phyloP scores from a whole-genome alignment of 1,140 invertebrate species.

The Leucophenga varia region DNA sequence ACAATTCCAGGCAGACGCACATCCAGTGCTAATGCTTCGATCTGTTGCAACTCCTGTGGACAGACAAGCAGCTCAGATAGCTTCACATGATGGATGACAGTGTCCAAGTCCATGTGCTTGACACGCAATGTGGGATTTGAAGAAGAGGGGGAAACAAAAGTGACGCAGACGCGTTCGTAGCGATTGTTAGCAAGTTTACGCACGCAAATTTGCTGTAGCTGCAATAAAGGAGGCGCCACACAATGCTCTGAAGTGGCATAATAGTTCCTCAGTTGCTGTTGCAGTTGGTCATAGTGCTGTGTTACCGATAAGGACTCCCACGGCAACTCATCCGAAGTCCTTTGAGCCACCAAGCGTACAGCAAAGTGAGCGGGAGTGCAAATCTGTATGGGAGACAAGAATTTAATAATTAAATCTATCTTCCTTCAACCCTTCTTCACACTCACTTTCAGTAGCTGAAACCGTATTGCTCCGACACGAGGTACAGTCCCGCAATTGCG shows the following conservation, averaged over 20 bases:
- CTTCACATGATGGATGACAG: constrained; percentile 13
- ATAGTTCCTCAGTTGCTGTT: constrained; percentile 4
- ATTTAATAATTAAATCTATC: constrained; percentile 3
- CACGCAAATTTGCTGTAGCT: constrained; percentile 10
- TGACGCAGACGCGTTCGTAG: constrained; percentile 11
- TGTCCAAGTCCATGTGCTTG: constrained; percentile 10
- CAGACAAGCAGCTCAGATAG: constrained; percentile 5
- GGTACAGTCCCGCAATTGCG: constrained; percentile 16
- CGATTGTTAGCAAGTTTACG: neutral
- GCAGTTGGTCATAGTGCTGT: constrained; percentile 4
- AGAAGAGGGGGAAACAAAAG: constrained; percentile 1
- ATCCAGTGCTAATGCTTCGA: constrained; percentile 9
- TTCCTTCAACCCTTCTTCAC: no score
- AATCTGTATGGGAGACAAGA: constrained; percentile 2
- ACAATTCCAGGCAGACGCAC: constrained; percentile 10
- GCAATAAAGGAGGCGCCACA: neutral
- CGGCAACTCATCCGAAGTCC: neutral
- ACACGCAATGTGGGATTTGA: constrained; percentile 6
- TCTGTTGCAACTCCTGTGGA: constrained; percentile 1
- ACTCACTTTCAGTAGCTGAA: constrained; percentile 15
- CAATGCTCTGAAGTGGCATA: constrained; percentile 4
- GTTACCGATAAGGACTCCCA: neutral
- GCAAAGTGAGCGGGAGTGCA: constrained; percentile 17
- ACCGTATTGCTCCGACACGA: neutral
- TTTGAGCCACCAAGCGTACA: constrained; percentile 6